Percentiles rank a stretch among this genome's conserved stretches.
These are phyloP conservation scores for Arrhopalites spinosus DNA, from an alignment of 2,888 invertebrate genomes.

Conservation along the genomic window DNA sequence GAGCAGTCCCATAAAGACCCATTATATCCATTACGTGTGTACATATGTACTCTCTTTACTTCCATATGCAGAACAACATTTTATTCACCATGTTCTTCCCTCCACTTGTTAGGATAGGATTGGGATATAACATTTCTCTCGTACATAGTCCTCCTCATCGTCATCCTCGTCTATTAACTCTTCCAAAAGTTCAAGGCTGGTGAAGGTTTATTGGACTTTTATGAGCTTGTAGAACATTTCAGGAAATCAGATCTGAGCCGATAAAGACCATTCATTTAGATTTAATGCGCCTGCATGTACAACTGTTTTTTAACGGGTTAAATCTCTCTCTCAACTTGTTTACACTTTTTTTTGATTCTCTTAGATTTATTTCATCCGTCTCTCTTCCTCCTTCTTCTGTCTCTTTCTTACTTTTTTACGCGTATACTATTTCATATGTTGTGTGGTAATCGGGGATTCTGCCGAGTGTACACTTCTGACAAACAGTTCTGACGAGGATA, in stretches of 20 bases:
- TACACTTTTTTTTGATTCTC: not conserved
- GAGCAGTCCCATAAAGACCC: not conserved
- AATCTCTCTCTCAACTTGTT: not conserved
- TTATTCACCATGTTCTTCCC: not conserved
- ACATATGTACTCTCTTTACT: not conserved
- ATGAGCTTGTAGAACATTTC: conserved; percentile 24
- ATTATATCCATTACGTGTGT: not conserved
- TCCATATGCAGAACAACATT: conserved; percentile 9
- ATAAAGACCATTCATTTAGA: conserved; percentile 24
- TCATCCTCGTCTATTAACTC: not conserved
- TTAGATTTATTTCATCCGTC: no score
- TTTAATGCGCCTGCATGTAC: conserved; percentile 6
- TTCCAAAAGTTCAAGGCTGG: conserved; percentile 28
- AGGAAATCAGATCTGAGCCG: conserved; percentile 26
- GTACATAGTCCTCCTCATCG: not conserved
- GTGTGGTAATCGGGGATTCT: no score
- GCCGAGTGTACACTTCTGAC: no score
- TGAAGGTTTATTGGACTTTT: conserved; percentile 36
- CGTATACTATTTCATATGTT: no score
- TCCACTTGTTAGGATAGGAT: not conserved
- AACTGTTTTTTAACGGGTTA: not conserved
- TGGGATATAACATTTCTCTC: not conserved
- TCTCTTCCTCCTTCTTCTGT: no score
- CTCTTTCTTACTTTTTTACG: no score
- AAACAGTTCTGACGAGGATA: no score